Evolutionary conservation across 2,113 vertebrate genomes (phyloP).

Genomic region (Anser brachyrhynchus): DNA sequence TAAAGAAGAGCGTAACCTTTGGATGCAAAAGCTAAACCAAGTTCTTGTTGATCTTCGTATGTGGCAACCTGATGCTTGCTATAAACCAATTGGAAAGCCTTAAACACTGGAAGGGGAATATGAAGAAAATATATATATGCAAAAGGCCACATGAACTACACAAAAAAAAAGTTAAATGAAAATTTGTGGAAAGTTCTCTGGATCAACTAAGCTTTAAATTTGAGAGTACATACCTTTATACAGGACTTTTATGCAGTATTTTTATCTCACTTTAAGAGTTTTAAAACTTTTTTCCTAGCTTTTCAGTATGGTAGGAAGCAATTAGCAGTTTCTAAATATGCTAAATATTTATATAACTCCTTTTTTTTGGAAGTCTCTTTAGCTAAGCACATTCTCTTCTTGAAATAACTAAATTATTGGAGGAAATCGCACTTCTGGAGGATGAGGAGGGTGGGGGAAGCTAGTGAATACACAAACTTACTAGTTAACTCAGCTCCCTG

Average conservation of each 20-base stretch:
- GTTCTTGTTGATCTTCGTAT: conserved; percentile 91
- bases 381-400: not conserved
- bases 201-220: conserved; percentile 73
- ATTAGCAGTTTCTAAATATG: conserved; percentile 19
- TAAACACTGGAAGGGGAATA: conserved; percentile 14
- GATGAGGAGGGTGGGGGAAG: not conserved
- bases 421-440: not conserved
- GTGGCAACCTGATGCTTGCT: conserved; percentile 95
- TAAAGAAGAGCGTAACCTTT: conserved; percentile 94
- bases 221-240: conserved; percentile 69
- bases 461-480: not conserved
- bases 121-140: not conserved
- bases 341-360: conserved; percentile 69
- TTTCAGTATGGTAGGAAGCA: conserved; percentile 24
- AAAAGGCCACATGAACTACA: not conserved
- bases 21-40: conserved; percentile 97
- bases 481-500: not conserved
- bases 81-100: conserved; percentile 81
- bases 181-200: not conserved
- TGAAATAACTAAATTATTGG: conserved; percentile 43
- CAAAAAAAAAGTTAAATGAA: not conserved
- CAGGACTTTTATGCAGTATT: conserved; percentile 70
- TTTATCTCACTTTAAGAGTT: conserved; percentile 60
- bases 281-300: conserved; percentile 21
- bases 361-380: conserved; percentile 27